A percentile compares a stretch with the other conserved stretches of the same genome.
Conservation (phyloP, 2,888 invertebrate genomes). For the Pharmacophagus antenor region DNA sequence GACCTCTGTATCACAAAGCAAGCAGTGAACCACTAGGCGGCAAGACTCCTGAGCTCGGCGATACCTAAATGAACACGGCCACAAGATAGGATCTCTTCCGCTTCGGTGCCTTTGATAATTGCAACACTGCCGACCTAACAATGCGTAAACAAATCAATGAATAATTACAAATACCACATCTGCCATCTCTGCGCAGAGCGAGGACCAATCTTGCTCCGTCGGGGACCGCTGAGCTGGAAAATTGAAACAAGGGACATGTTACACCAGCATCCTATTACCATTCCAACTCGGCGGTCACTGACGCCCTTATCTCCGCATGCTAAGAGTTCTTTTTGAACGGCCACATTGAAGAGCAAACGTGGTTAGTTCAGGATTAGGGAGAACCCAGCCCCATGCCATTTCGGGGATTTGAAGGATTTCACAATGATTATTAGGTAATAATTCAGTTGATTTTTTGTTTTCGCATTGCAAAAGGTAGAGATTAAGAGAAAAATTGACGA, state of each 20-base stretch:
- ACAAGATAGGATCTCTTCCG: slow-evolving; percentile 2
- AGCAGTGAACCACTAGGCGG: no score
- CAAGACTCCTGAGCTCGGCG: neutral
- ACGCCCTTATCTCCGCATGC: neutral
- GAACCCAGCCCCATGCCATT: slow-evolving; percentile 57
- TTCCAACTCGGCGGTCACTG: neutral
- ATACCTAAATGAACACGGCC: neutral
- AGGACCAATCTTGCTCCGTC: slow-evolving; percentile 55
- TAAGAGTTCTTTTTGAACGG: slow-evolving; percentile 29
- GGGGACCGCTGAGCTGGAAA: slow-evolving; percentile 68
- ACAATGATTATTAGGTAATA: slow-evolving; percentile 53
- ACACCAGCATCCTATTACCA: slow-evolving; percentile 25
- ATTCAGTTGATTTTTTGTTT: slow-evolving; percentile 40
- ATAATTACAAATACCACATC: slow-evolving; percentile 30
- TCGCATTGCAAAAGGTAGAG: neutral
- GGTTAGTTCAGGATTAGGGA: slow-evolving; percentile 31
- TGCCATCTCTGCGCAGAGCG: slow-evolving; percentile 12
- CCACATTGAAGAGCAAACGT: slow-evolving; percentile 15
- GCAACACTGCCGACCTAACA: slow-evolving; percentile 22
- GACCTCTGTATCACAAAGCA: no score
- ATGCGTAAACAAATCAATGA: slow-evolving; percentile 26
- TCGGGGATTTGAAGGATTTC: slow-evolving; percentile 54
- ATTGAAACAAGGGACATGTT: slow-evolving; percentile 62
- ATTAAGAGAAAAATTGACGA: neutral
- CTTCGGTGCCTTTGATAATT: slow-evolving; percentile 13